phyloP scores from a whole-genome alignment of 2,113 vertebrate species.

The Galemys pyrenaicus region DNA sequence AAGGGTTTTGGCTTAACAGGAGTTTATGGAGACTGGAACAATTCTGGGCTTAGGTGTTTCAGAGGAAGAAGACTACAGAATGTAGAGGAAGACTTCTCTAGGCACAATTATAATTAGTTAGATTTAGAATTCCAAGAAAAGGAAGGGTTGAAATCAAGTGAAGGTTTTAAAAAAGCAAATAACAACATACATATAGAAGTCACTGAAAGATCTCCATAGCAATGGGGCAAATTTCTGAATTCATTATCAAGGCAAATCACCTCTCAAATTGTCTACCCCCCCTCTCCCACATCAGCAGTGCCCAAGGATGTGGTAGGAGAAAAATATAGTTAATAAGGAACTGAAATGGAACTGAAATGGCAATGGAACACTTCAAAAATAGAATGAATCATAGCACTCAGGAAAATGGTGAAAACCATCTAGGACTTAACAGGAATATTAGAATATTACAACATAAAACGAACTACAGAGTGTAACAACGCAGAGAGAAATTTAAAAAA shows the following conservation, averaged over 20 bases:
- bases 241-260: background rate
- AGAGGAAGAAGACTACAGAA: constrained; percentile 16
- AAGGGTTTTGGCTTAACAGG: background rate
- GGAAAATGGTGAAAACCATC: background rate
- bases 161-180: constrained; percentile 31
- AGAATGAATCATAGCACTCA: background rate
- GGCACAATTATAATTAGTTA: background rate
- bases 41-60: background rate
- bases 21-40: background rate
- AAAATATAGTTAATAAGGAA: background rate
- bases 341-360: background rate
- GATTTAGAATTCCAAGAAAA: constrained; percentile 48
- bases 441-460: background rate
- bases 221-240: background rate
- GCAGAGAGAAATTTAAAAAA: background rate
- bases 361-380: background rate
- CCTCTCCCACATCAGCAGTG: background rate
- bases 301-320: background rate
- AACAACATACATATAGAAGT: background rate
- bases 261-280: background rate
- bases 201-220: background rate
- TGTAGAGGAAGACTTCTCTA: background rate
- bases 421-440: background rate
- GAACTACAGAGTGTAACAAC: background rate
- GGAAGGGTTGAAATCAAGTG: constrained; percentile 24